Evolutionary conservation across 2,797 vertebrate genomes (phyloP).

Genomic region (Champsocephalus esox): DNA sequence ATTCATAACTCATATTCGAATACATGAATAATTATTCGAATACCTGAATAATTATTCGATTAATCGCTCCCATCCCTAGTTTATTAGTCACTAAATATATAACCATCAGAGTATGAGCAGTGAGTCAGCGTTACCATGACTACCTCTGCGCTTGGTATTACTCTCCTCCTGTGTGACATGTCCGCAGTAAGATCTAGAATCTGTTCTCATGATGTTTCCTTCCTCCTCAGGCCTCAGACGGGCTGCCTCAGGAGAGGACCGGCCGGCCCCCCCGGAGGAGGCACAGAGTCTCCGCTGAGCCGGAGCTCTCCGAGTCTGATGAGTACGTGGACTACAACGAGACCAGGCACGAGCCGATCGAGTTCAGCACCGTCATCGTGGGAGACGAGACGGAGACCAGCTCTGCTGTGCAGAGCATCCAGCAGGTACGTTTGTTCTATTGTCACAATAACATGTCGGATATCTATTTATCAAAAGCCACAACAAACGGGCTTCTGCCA

Average conservation of each 20-base stretch:
- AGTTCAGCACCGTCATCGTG: conserved; percentile 83
- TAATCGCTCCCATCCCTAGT: neutral
- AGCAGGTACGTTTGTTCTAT: conserved; percentile 86
- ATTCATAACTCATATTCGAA: too few relatives aligned
- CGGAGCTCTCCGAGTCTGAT: conserved; percentile 86
- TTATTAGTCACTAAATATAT: neutral
- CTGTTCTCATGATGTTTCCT: neutral
- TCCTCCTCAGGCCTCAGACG: conserved; percentile 83
- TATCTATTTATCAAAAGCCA: neutral
- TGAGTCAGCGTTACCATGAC: neutral
- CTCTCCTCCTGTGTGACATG: neutral
- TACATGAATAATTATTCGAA: too few relatives aligned
- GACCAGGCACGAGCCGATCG: conserved; percentile 53
- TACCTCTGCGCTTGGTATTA: neutral
- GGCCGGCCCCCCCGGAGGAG: conserved; percentile 83
- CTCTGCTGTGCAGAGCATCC: conserved; percentile 97
- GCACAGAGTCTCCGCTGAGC: conserved; percentile 82
- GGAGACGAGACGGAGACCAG: conserved; percentile 93
- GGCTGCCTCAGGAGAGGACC: conserved; percentile 83
- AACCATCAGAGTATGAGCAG: neutral
- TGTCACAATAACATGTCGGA: neutral
- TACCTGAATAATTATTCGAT: too few relatives aligned
- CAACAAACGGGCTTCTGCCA: too few relatives aligned
- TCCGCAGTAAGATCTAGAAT: neutral
- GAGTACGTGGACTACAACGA: conserved; percentile 88